Evolutionary conservation across 2,888 invertebrate species (phyloP).

Genomic region (Drosophila histrio): DNA sequence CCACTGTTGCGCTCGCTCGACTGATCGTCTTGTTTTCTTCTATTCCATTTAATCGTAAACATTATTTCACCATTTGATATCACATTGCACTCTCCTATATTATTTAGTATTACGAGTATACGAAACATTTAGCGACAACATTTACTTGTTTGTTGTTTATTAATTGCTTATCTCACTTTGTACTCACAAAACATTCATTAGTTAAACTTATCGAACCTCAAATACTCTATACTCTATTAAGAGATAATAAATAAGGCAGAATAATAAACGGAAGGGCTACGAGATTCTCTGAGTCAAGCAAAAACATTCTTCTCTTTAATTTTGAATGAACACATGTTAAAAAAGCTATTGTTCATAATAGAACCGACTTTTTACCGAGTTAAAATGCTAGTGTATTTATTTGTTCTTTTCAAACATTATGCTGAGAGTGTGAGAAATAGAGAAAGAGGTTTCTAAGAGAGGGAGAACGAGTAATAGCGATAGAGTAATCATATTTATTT

Average conservation of each 20-base stretch:
- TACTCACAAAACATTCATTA: neutral
- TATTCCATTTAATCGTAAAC: neutral
- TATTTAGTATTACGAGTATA: neutral
- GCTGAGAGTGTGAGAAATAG: neutral
- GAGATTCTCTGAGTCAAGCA: neutral
- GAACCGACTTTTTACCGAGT: neutral
- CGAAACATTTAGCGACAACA: neutral
- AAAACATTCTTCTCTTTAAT: no score
- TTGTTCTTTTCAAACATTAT: neutral
- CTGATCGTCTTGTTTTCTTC: neutral
- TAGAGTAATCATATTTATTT: neutral
- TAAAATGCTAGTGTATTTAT: neutral
- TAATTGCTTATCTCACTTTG: conserved; percentile 10
- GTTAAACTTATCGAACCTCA: neutral
- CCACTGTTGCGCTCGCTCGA: no score
- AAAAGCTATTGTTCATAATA: neutral
- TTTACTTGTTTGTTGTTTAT: conserved; percentile 13
- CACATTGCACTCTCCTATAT: neutral
- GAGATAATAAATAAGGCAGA: neutral
- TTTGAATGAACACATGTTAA: neutral
- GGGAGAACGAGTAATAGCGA: neutral
- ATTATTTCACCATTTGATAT: neutral
- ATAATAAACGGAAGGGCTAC: neutral
- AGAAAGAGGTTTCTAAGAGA: neutral
- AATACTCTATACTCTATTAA: neutral